These are phyloP conservation scores for Setophaga kirtlandii DNA, from an alignment of 2,113 vertebrate genomes.

Conservation along the genomic window DNA sequence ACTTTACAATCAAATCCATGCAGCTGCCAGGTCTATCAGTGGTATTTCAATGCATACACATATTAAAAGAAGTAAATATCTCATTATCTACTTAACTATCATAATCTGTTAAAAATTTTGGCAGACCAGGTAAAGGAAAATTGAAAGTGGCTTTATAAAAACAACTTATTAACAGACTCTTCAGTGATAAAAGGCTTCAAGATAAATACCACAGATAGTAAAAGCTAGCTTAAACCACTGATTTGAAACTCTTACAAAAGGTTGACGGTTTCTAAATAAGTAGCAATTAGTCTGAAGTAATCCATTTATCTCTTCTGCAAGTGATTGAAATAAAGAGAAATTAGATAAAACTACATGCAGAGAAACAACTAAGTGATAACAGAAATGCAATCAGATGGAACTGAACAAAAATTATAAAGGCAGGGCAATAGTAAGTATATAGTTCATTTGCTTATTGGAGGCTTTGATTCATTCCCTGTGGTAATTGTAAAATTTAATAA, in stretches of 20 bases:
- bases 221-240: background rate
- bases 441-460: constrained; percentile 75
- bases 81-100: constrained; percentile 11
- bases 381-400: constrained; percentile 69
- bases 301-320: constrained; percentile 36
- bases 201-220: constrained; percentile 54
- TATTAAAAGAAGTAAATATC: background rate
- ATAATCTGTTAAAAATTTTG: constrained; percentile 22
- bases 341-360: constrained; percentile 30
- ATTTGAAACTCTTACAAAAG: background rate
- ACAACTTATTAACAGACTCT: constrained; percentile 36
- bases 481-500: constrained; percentile 84
- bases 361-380: constrained; percentile 56
- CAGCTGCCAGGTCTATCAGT: background rate
- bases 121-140: background rate
- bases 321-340: constrained; percentile 45
- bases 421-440: constrained; percentile 77
- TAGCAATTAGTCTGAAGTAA: constrained; percentile 37
- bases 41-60: background rate
- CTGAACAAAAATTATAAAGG: constrained; percentile 77
- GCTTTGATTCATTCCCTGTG: constrained; percentile 88
- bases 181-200: constrained; percentile 32
- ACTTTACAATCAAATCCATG: background rate
- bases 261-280: constrained; percentile 23
- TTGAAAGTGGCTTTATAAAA: background rate